phyloP scores from a whole-genome alignment of 2,113 vertebrate genomes.

The Tragelaphus imberbis region DNA sequence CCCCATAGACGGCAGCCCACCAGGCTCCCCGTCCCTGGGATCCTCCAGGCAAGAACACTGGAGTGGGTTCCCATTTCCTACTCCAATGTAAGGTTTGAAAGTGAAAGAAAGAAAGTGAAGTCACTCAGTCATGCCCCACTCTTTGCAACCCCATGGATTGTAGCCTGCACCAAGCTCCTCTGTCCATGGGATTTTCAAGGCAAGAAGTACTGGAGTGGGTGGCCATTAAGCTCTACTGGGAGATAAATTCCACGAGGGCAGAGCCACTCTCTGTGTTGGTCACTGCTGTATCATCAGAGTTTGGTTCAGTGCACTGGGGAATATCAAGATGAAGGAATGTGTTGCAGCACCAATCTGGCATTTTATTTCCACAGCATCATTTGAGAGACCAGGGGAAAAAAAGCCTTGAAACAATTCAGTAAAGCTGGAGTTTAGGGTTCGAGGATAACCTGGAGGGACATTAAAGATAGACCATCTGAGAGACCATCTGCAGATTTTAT shows the following conservation, averaged over 20 bases:
- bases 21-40: neutral
- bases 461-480: accelerated
- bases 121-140: too few species aligned
- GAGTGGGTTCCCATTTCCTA: too few species aligned
- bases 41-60: too few species aligned
- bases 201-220: neutral
- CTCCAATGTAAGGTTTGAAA: too few species aligned
- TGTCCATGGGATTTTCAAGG: neutral
- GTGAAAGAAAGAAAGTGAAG: too few species aligned
- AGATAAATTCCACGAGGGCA: neutral
- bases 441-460: neutral
- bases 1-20: neutral
- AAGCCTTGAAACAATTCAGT: neutral
- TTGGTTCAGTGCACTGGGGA: neutral
- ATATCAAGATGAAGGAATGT: accelerated
- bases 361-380: neutral
- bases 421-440: neutral
- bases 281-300: too few species aligned
- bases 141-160: accelerated
- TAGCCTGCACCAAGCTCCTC: too few species aligned
- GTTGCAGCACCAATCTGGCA: accelerated
- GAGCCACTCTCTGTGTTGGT: neutral
- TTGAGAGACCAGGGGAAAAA: neutral
- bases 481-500: neutral
- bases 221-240: neutral